Percentiles rank a stretch among this genome's conserved stretches.
Evolutionary conservation across 1,140 invertebrate species (phyloP).

Genomic region (Bombus sibiricus): DNA sequence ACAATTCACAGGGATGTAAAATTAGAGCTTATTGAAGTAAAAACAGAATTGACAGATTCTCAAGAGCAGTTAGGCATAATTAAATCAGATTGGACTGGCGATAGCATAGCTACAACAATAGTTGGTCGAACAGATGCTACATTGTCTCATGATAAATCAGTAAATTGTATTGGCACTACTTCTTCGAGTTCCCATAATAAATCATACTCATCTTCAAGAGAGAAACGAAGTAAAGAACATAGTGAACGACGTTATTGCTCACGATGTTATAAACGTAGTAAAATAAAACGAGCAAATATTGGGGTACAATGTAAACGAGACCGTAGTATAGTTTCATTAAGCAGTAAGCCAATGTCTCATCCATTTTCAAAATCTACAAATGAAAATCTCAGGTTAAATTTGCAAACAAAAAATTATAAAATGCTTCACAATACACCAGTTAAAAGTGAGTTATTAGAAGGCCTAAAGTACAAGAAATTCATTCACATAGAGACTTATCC

Average conservation of each 20-base stretch:
- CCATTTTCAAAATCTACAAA: conserved; percentile 65
- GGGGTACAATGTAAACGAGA: conserved; percentile 85
- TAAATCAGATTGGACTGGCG: conserved; percentile 43
- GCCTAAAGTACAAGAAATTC: conserved; percentile 88
- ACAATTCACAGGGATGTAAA: conserved; percentile 21
- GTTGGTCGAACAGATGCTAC: background rate
- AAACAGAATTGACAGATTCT: conserved; percentile 40
- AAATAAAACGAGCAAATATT: conserved; percentile 85
- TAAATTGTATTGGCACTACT: conserved; percentile 51
- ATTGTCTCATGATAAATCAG: conserved; percentile 40
- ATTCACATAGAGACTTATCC: conserved; percentile 96
- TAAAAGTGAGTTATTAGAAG: conserved; percentile 81
- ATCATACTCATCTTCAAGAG: conserved; percentile 71
- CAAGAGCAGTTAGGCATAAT: conserved; percentile 31
- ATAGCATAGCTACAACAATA: conserved; percentile 1
- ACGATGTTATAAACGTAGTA: conserved; percentile 85
- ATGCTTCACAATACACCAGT: conserved; percentile 76
- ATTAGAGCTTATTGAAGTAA: conserved; percentile 49
- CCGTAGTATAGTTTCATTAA: conserved; percentile 66
- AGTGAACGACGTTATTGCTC: conserved; percentile 83
- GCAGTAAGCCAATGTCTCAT: conserved; percentile 72
- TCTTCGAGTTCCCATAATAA: conserved; percentile 58
- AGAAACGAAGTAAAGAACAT: conserved; percentile 75
- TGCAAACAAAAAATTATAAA: conserved; percentile 79
- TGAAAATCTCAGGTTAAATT: conserved; percentile 78